phyloP scores from a whole-genome alignment of 1,140 invertebrate genomes.

The Drosophila albomicans region DNA sequence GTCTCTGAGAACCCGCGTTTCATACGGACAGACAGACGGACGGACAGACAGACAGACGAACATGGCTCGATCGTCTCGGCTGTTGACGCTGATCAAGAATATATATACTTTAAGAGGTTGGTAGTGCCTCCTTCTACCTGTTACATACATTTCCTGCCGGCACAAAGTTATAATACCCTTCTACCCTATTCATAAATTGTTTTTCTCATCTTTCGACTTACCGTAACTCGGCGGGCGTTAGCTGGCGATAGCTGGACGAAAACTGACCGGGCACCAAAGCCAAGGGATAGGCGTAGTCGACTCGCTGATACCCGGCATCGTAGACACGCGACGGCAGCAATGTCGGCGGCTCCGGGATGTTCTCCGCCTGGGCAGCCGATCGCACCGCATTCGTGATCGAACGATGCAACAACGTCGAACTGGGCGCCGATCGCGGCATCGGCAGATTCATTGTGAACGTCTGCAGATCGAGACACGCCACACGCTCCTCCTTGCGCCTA shows the following conservation, averaged over 20 bases:
- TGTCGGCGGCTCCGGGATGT: constrained; percentile 62
- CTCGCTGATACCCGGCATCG: constrained; percentile 43
- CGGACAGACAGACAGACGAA: no score
- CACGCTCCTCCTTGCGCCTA: constrained; percentile 81
- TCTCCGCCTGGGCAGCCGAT: constrained; percentile 61
- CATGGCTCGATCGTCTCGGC: no score
- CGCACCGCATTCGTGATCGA: constrained; percentile 55
- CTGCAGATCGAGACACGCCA: constrained; percentile 78
- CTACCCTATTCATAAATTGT: no score
- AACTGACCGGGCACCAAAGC: constrained; percentile 97
- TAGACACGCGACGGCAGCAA: constrained; percentile 51
- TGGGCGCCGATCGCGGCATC: constrained; percentile 53
- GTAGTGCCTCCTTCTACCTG: no score
- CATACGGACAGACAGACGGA: no score
- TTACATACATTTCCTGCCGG: no score
- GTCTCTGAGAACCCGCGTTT: no score
- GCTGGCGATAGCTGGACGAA: constrained; percentile 92
- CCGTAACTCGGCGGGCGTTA: constrained; percentile 88
- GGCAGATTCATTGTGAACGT: constrained; percentile 81
- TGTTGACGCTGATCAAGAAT: no score
- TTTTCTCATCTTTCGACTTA: constrained; percentile 77
- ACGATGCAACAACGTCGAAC: constrained; percentile 54
- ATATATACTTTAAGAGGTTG: no score
- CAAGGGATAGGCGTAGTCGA: constrained; percentile 90
- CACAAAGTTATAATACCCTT: no score